phyloP scores from a whole-genome alignment of 2,888 invertebrate species.

The Lomographa bimaculata region DNA sequence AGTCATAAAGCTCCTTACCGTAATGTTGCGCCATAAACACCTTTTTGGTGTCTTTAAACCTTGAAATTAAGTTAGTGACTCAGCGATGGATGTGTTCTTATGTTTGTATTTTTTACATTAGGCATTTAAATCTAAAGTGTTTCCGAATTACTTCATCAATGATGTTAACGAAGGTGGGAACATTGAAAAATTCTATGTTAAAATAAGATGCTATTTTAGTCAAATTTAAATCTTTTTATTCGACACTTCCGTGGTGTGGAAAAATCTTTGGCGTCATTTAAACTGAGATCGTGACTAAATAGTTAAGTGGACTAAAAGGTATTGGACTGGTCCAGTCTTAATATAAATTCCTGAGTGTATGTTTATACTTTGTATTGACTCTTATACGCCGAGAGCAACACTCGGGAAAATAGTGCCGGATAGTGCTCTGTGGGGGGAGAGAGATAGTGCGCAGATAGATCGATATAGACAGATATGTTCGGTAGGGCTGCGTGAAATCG shows the following conservation, averaged over 20 bases:
- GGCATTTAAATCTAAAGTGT: slow-evolving; percentile 9
- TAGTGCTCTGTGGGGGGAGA: no score
- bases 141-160: slow-evolving; percentile 13
- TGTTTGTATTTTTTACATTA: slow-evolving; percentile 14
- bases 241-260: neutral
- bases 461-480: no score
- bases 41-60: slow-evolving; percentile 26
- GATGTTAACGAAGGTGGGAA: slow-evolving; percentile 13
- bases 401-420: no score
- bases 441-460: no score
- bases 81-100: slow-evolving; percentile 23
- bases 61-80: slow-evolving; percentile 24
- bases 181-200: slow-evolving; percentile 5
- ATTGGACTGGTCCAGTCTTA: no score
- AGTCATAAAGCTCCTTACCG: slow-evolving; percentile 20
- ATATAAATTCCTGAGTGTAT: no score
- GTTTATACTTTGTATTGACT: no score
- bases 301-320: no score
- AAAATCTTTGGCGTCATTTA: neutral
- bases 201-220: slow-evolving; percentile 12
- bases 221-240: slow-evolving; percentile 1
- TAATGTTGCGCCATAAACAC: slow-evolving; percentile 28
- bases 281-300: no score
- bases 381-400: no score
- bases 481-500: no score